A percentile compares a stretch with the other conserved stretches of the same genome.
Conservation (phyloP, 2,888 invertebrate genomes). For the Drosophila ustulata region DNA sequence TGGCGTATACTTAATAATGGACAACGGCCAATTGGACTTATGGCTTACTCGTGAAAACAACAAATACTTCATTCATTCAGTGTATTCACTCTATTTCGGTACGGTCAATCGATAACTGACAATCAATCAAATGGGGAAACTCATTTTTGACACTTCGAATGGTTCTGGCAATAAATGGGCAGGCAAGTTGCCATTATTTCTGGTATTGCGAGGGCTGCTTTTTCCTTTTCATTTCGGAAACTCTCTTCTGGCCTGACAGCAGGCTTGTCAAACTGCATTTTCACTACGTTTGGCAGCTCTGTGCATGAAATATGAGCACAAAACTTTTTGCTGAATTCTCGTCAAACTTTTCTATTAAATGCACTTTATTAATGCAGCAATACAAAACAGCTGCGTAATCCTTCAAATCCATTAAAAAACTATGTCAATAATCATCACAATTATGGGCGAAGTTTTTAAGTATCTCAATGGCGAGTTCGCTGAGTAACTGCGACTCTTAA, state of each 20-base stretch:
- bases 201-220: neutral
- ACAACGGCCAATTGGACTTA: slow-evolving; percentile 5
- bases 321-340: neutral
- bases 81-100: neutral
- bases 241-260: neutral
- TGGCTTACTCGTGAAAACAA: slow-evolving; percentile 10
- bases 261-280: slow-evolving; percentile 9
- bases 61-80: neutral
- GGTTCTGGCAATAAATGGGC: slow-evolving; percentile 4
- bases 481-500: slow-evolving; percentile 15
- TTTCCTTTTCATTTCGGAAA: neutral
- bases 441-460: neutral
- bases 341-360: neutral
- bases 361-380: neutral
- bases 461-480: neutral
- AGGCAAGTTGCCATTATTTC: slow-evolving; percentile 7
- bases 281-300: slow-evolving; percentile 1
- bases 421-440: neutral
- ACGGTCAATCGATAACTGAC: slow-evolving; percentile 28
- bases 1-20: slow-evolving; percentile 5
- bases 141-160: slow-evolving; percentile 29
- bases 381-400: neutral
- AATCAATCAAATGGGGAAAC: slow-evolving; percentile 33
- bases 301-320: neutral
- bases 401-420: neutral